phyloP scores from a whole-genome alignment of 2,797 vertebrate genomes.

The Onychomys leucogaster region DNA sequence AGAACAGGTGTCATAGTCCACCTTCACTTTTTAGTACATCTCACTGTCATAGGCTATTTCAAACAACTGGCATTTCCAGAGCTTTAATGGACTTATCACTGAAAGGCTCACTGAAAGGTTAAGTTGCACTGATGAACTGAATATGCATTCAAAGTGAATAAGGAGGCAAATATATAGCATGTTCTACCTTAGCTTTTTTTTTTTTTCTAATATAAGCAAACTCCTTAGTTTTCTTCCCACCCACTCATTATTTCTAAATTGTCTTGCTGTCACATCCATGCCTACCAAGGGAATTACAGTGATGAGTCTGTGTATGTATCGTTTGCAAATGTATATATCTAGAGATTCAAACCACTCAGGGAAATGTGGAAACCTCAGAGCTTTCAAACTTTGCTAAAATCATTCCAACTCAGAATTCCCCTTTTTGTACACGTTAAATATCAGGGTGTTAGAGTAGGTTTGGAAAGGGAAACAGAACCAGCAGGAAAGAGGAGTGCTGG shows the following conservation, averaged over 20 bases:
- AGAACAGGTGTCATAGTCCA: conserved; percentile 41
- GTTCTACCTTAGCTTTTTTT: conserved; percentile 45
- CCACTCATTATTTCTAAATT: conserved; percentile 74
- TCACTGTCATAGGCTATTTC: conserved; percentile 63
- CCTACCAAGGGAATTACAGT: background rate
- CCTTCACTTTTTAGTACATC: conserved; percentile 58
- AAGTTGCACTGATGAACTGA: conserved; percentile 78
- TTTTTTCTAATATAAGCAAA: background rate
- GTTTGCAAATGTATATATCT: conserved; percentile 66
- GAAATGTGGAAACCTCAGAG: conserved; percentile 39
- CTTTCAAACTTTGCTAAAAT: conserved; percentile 47
- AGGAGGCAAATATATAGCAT: conserved; percentile 67
- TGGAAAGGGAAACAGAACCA: background rate
- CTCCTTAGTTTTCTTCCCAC: conserved; percentile 75
- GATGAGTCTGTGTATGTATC: conserved; percentile 49
- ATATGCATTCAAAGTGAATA: conserved; percentile 68
- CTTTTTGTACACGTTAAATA: conserved; percentile 28
- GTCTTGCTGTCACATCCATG: conserved; percentile 56
- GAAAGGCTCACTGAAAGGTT: conserved; percentile 71
- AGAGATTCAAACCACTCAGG: conserved; percentile 16
- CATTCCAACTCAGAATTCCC: background rate
- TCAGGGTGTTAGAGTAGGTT: background rate
- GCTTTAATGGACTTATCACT: conserved; percentile 77
- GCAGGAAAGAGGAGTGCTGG: background rate
- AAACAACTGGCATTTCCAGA: conserved; percentile 73